Conservation (phyloP, 2,888 invertebrate genomes). For the Lingula anatina region DNA sequence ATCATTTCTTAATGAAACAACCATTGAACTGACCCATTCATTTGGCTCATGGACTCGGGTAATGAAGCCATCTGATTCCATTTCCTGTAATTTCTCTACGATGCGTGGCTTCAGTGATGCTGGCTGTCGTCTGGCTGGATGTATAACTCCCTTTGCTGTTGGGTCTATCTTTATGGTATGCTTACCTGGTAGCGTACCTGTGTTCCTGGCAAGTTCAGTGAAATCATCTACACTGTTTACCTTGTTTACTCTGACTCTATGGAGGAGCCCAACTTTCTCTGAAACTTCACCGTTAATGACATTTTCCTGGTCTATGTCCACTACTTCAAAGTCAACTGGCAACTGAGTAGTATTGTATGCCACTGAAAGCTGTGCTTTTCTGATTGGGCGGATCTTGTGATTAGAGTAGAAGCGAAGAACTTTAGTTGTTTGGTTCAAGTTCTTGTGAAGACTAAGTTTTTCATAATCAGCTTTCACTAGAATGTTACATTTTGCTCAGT, state of each 20-base stretch:
- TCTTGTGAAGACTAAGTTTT: no score
- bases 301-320: constrained; percentile 9
- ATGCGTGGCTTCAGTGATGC: constrained; percentile 7
- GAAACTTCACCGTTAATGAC: constrained; percentile 6
- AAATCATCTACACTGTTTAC: background rate
- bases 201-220: constrained; percentile 6
- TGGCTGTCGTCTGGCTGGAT: constrained; percentile 10
- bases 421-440: no score
- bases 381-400: no score
- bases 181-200: constrained; percentile 14
- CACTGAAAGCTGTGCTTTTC: no score
- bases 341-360: no score
- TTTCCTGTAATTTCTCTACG: constrained; percentile 9
- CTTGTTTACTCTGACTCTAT: constrained; percentile 2
- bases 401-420: no score
- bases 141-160: constrained; percentile 9
- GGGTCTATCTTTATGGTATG: constrained; percentile 11
- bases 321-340: constrained; percentile 8
- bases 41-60: constrained; percentile 15
- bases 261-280: constrained; percentile 5
- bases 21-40: constrained; percentile 22
- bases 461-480: no score
- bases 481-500: no score
- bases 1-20: constrained; percentile 12
- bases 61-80: constrained; percentile 16